Conservation (phyloP, 2,888 invertebrate genomes). For the Hydraecia micacea region DNA sequence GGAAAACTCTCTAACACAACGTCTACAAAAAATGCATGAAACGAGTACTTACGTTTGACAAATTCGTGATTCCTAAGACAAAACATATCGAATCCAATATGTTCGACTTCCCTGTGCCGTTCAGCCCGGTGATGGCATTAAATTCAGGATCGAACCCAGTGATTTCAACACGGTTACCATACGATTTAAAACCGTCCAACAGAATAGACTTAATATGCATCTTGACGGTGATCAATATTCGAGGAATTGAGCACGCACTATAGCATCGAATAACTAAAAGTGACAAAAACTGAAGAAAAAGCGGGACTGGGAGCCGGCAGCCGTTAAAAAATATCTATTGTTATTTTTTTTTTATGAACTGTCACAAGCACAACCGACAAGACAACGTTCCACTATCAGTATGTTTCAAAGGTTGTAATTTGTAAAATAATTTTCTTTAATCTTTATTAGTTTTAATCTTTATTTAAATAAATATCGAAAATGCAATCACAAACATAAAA, state of each 20-base stretch:
- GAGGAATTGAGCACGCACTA: slow-evolving; percentile 21
- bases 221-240: slow-evolving; percentile 57
- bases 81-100: slow-evolving; percentile 99
- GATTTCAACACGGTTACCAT: slow-evolving; percentile 97
- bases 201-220: slow-evolving; percentile 98
- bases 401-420: too few relatives aligned
- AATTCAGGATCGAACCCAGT: slow-evolving; percentile 98
- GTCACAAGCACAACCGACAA: too few relatives aligned
- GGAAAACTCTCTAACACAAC: slow-evolving; percentile 62
- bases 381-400: neutral
- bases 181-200: slow-evolving; percentile 99
- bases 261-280: neutral
- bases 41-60: slow-evolving; percentile 94
- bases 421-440: too few relatives aligned
- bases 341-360: neutral
- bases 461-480: neutral
- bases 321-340: slow-evolving; percentile 67
- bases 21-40: slow-evolving; percentile 37
- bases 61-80: slow-evolving; percentile 98
- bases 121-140: slow-evolving; percentile 99
- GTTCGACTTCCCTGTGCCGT: slow-evolving; percentile 99
- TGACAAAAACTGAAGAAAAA: slow-evolving; percentile 11
- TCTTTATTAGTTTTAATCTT: too few relatives aligned
- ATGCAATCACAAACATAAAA: neutral
- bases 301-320: slow-evolving; percentile 61